Conservation (phyloP, 2,113 vertebrate species). For the Nothobranchius kuhntae region DNA sequence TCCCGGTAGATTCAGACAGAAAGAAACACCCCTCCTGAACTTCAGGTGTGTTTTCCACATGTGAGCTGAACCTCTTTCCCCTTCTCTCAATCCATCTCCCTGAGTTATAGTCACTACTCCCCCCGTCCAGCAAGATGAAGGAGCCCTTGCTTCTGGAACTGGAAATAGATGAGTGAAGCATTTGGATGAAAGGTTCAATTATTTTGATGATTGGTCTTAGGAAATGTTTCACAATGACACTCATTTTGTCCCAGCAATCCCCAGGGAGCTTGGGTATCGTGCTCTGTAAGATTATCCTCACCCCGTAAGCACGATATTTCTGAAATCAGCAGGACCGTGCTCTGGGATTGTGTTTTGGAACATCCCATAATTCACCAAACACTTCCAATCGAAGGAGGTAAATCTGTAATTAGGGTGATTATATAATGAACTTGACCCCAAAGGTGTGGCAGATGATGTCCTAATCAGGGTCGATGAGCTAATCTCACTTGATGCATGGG, state of each 20-base stretch:
- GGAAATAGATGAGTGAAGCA: slow-evolving; percentile 65
- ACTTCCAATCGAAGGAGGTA: slow-evolving; percentile 49
- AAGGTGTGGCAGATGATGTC: slow-evolving; percentile 63
- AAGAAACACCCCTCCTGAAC: slow-evolving; percentile 62
- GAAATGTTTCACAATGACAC: slow-evolving; percentile 48
- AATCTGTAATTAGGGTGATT: slow-evolving; percentile 50
- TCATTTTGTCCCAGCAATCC: slow-evolving; percentile 32
- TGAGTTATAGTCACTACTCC: slow-evolving; percentile 61
- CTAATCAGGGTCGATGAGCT: slow-evolving; percentile 67
- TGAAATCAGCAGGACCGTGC: slow-evolving; percentile 12
- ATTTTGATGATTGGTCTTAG: slow-evolving; percentile 60
- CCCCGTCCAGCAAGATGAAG: slow-evolving; percentile 55
- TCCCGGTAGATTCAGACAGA: slow-evolving; percentile 54
- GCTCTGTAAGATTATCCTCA: slow-evolving; percentile 14
- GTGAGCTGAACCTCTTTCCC: slow-evolving; percentile 51
- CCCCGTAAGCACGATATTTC: slow-evolving; percentile 7
- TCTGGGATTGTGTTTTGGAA: neutral
- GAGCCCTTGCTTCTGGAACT: slow-evolving; percentile 49
- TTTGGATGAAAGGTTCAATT: slow-evolving; percentile 61
- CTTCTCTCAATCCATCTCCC: slow-evolving; percentile 62
- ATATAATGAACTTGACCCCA: slow-evolving; percentile 74
- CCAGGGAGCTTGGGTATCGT: slow-evolving; percentile 11
- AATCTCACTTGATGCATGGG: slow-evolving; percentile 68
- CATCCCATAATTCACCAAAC: slow-evolving; percentile 11
- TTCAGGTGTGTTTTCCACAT: slow-evolving; percentile 78